These are phyloP conservation scores for Eptatretus burgeri DNA, from an alignment of 2,113 vertebrate species.

Conservation along the genomic window DNA sequence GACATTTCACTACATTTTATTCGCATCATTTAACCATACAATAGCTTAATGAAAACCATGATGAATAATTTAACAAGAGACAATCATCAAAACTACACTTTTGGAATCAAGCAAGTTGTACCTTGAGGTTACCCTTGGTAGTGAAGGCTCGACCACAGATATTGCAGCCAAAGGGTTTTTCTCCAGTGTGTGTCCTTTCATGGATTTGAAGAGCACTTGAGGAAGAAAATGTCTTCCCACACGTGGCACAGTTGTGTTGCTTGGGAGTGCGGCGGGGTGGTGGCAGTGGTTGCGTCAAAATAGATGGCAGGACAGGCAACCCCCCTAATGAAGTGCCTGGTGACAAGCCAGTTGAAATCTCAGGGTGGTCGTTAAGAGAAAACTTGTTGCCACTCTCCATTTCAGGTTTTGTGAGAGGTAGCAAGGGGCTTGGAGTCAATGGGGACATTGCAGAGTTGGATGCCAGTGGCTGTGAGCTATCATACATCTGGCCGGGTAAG, in stretches of 20 bases:
- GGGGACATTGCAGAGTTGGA: constrained; percentile 46
- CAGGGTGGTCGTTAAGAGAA: constrained; percentile 42
- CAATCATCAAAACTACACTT: constrained; percentile 9
- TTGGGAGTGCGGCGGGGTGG: constrained; percentile 76
- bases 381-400: constrained; percentile 81
- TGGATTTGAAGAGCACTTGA: constrained; percentile 97
- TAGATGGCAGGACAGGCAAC: constrained; percentile 1
- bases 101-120: constrained; percentile 20
- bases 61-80: no score
- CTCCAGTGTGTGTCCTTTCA: constrained; percentile 89
- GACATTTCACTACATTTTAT: no score
- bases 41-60: no score
- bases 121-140: constrained; percentile 98
- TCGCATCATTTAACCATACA: no score
- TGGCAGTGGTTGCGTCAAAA: constrained; percentile 41
- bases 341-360: constrained; percentile 44
- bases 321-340: constrained; percentile 9
- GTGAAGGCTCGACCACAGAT: constrained; percentile 97
- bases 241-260: constrained; percentile 97
- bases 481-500: constrained; percentile 33
- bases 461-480: constrained; percentile 34
- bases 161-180: constrained; percentile 91
- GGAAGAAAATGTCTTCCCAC: constrained; percentile 95
- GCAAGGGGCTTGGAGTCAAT: constrained; percentile 44
- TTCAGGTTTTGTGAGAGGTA: constrained; percentile 84